phyloP scores from a whole-genome alignment of 2,113 vertebrate genomes.

The Cyprinodon brontotheroides region DNA sequence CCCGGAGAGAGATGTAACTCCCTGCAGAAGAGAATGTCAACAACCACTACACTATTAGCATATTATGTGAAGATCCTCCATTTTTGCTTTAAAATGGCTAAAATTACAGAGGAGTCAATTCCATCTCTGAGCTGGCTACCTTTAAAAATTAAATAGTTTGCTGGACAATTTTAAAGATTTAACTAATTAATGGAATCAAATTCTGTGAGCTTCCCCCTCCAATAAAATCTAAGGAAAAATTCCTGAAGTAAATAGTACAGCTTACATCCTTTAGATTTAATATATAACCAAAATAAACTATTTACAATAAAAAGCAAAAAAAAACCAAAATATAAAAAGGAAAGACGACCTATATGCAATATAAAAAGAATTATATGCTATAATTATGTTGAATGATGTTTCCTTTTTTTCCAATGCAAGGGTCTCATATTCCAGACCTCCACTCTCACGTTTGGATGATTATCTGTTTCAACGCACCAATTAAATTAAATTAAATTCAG shows the following conservation, averaged over 20 bases:
- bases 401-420: neutral
- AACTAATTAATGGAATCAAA: neutral
- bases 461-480: too few relatives aligned
- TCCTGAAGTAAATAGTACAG: neutral
- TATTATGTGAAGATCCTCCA: too few relatives aligned
- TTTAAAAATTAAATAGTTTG: neutral
- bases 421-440: too few relatives aligned
- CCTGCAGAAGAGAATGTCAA: constrained; percentile 7
- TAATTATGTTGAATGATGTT: neutral
- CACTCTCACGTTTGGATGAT: too few relatives aligned
- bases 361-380: too few relatives aligned
- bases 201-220: neutral
- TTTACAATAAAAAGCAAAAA: too few relatives aligned
- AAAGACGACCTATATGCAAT: too few relatives aligned
- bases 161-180: neutral
- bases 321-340: too few relatives aligned
- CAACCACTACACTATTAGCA: neutral
- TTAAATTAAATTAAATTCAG: too few relatives aligned
- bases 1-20: neutral
- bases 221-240: neutral
- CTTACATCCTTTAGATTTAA: neutral
- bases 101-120: neutral
- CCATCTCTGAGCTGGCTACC: neutral
- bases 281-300: neutral
- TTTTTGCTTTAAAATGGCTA: neutral